A percentile compares a stretch with the other conserved stretches of the same genome.
Evolutionary conservation across 92 coral and sea anemone genomes (phyloP).

Genomic region (Porites evermanni): DNA sequence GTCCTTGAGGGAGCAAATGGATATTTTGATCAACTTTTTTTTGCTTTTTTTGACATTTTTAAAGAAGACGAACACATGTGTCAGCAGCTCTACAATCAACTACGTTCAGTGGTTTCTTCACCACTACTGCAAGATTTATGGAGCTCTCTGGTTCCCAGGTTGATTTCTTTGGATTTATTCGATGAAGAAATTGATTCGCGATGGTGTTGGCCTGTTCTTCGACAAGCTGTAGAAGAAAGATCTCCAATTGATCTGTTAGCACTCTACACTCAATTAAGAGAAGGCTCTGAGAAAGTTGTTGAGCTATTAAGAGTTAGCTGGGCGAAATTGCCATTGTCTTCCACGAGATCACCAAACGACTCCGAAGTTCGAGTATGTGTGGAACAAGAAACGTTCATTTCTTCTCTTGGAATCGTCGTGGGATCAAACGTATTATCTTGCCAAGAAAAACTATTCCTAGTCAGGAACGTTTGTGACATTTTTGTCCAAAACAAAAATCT

Average conservation of each 20-base stretch:
- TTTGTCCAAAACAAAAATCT: neutral
- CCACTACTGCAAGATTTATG: neutral
- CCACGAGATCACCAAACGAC: too few relatives aligned
- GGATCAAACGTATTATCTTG: neutral
- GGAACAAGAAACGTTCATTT: neutral
- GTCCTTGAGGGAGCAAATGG: neutral
- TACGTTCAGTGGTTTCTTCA: neutral
- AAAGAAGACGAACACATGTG: neutral
- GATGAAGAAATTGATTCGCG: neutral
- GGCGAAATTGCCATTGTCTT: too few relatives aligned
- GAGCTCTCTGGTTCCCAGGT: neutral
- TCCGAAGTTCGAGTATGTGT: neutral
- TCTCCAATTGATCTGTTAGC: neutral
- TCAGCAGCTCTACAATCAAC: neutral
- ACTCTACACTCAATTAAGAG: neutral
- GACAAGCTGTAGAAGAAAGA: neutral
- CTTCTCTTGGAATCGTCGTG: neutral
- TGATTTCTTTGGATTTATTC: neutral
- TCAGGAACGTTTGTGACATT: neutral
- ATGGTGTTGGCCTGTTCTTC: conserved; percentile 2
- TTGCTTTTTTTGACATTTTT: conserved; percentile 4
- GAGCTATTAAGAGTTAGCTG: too few relatives aligned
- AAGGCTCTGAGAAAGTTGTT: neutral
- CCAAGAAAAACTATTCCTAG: neutral
- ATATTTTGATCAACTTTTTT: conserved; percentile 6